Percentiles rank a stretch among this genome's conserved stretches.
These are phyloP conservation scores for Olivierus martensii DNA, from an alignment of 1,140 invertebrate genomes.

Conservation along the genomic window DNA sequence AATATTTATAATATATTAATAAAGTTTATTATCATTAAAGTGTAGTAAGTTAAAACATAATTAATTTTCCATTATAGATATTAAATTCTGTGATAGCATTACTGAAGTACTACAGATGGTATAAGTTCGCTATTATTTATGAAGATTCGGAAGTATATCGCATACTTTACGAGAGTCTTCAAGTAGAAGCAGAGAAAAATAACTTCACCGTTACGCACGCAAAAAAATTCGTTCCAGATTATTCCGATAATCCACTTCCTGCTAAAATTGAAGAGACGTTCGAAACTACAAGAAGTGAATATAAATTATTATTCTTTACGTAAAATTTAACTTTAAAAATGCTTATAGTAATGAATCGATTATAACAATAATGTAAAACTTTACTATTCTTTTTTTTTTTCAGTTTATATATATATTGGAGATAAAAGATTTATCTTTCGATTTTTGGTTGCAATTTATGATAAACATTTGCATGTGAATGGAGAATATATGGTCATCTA, in stretches of 20 bases:
- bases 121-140: constrained; percentile 82
- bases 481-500: too few relatives aligned
- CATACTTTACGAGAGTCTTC: constrained; percentile 45
- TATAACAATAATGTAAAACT: constrained; percentile 23
- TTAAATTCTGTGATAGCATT: constrained; percentile 85
- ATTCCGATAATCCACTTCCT: neutral
- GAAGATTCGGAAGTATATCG: constrained; percentile 49
- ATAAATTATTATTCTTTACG: neutral
- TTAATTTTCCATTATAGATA: too few relatives aligned
- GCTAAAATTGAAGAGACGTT: neutral
- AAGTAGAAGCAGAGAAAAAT: constrained; percentile 16
- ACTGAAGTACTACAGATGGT: constrained; percentile 79
- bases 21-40: constrained; percentile 18
- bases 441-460: too few relatives aligned
- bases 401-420: too few relatives aligned
- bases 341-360: neutral
- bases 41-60: too few relatives aligned
- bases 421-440: too few relatives aligned
- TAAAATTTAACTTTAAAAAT: too few relatives aligned
- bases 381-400: too few relatives aligned
- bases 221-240: constrained; percentile 38
- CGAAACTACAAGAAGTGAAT: neutral
- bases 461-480: too few relatives aligned
- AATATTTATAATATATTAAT: neutral
- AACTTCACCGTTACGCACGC: constrained; percentile 56